phyloP scores from a whole-genome alignment of 2,797 vertebrate species.

The Pseudochirops corinnae region DNA sequence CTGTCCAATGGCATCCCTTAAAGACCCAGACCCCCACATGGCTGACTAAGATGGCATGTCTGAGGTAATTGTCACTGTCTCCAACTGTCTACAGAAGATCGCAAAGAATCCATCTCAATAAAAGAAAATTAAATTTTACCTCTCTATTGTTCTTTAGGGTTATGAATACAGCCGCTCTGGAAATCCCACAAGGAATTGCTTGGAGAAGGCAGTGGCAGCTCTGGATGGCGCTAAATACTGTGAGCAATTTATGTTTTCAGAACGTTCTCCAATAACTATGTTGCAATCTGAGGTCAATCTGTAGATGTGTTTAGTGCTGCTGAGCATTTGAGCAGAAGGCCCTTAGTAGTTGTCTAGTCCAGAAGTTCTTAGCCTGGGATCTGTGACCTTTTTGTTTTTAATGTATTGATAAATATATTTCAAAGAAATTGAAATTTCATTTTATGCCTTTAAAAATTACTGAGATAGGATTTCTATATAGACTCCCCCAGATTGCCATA shows the following conservation, averaged over 20 bases:
- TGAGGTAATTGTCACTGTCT: background rate
- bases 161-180: slow-evolving; percentile 95
- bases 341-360: background rate
- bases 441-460: background rate
- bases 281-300: background rate
- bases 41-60: no score
- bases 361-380: background rate
- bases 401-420: background rate
- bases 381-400: background rate
- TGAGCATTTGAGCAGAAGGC: background rate
- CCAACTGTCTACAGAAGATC: background rate
- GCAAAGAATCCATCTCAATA: background rate
- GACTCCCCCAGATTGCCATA: background rate
- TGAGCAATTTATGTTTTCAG: slow-evolving; percentile 82
- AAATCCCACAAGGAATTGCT: slow-evolving; percentile 94
- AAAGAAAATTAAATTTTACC: background rate
- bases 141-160: slow-evolving; percentile 84
- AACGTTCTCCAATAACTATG: background rate
- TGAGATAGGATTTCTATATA: background rate
- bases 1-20: no score
- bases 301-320: background rate
- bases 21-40: no score
- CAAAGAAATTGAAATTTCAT: background rate
- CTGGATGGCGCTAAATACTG: slow-evolving; percentile 95
- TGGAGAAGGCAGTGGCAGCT: slow-evolving; percentile 92